Evolutionary conservation across 2,797 vertebrate genomes (phyloP).

Genomic region (Paramormyrops hopkinsi): DNA sequence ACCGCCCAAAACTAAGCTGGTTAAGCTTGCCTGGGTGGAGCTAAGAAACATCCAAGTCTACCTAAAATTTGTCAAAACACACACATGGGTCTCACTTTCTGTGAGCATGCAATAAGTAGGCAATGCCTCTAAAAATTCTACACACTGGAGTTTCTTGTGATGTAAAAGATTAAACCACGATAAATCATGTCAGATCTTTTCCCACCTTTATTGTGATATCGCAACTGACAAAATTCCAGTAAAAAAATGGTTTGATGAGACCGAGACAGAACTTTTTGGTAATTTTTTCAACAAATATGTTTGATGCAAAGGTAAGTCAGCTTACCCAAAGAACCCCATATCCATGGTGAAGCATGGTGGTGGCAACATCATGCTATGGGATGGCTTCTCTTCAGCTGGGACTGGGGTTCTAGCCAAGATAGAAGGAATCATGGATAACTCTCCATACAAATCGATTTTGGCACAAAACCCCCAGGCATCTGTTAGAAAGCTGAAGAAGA

Average conservation of each 20-base stretch:
- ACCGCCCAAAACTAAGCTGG: background rate
- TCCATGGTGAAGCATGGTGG: background rate
- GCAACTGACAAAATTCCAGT: background rate
- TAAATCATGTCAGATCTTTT: background rate
- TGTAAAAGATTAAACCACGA: background rate
- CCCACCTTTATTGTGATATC: background rate
- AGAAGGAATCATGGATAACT: background rate
- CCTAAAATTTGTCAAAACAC: background rate
- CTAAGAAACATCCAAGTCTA: background rate
- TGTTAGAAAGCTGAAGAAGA: background rate
- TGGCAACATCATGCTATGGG: background rate
- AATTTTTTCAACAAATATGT: background rate
- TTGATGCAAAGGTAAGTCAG: background rate
- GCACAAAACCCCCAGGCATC: background rate
- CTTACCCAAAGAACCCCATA: background rate
- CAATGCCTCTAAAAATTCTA: background rate
- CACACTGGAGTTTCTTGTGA: background rate
- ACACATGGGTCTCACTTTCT: background rate
- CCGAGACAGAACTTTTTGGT: background rate
- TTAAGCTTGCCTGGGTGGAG: background rate
- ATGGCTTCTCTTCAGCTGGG: background rate
- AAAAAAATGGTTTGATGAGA: background rate
- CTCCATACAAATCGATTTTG: background rate
- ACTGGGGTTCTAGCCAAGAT: background rate
- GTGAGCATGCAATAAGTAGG: background rate